Conservation (phyloP, 2,113 vertebrate genomes). For the Ia io region DNA sequence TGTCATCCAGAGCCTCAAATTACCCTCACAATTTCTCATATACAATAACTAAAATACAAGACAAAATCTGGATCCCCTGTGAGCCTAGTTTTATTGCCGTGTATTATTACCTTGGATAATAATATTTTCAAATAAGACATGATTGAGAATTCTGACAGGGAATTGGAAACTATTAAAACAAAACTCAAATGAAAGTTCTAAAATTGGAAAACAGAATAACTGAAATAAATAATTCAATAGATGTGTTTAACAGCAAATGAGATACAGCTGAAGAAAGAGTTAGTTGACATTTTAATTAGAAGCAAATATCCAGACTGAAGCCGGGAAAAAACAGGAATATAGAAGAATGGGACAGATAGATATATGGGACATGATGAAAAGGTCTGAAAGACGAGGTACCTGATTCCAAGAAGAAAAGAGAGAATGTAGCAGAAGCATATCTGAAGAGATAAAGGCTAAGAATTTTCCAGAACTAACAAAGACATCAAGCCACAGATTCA, state of each 20-base stretch:
- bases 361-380: background rate
- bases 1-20: background rate
- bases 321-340: background rate
- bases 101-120: background rate
- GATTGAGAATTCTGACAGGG: too few species aligned
- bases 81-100: background rate
- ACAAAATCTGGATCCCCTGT: background rate
- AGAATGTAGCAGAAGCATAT: background rate
- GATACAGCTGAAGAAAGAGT: background rate
- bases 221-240: background rate
- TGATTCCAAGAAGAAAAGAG: background rate
- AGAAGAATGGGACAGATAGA: background rate
- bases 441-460: background rate
- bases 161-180: constrained; percentile 18
- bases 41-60: background rate
- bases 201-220: background rate
- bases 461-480: background rate
- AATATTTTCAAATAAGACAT: background rate
- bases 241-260: background rate
- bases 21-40: background rate
- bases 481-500: background rate
- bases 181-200: constrained; percentile 24
- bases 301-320: background rate
- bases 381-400: background rate
- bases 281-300: background rate